phyloP scores from a whole-genome alignment of 2,888 invertebrate species.

The Patella caerulea region DNA sequence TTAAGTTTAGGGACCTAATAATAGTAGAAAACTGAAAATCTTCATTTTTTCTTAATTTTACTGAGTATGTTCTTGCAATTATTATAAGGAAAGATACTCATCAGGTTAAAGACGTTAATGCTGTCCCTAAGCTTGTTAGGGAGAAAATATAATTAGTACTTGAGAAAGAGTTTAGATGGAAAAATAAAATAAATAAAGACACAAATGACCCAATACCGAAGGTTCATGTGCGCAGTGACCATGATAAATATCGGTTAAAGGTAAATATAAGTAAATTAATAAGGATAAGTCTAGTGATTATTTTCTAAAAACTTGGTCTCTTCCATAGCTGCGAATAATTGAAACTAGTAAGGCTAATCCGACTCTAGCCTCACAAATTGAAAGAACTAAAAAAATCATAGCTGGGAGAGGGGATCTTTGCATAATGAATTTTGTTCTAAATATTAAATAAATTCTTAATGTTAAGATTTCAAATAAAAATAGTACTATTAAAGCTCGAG shows the following conservation, averaged over 20 bases:
- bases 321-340: constrained; percentile 78
- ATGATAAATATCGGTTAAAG: background rate
- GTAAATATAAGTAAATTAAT: background rate
- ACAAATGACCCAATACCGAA: background rate
- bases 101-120: constrained; percentile 15
- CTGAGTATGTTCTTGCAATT: constrained; percentile 10
- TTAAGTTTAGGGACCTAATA: constrained; percentile 15
- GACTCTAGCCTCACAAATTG: constrained; percentile 79
- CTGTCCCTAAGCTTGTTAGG: constrained; percentile 4
- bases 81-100: constrained; percentile 24
- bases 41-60: constrained; percentile 11
- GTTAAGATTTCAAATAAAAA: too few relatives aligned
- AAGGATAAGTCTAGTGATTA: constrained; percentile 74
- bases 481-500: too few relatives aligned
- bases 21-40: background rate
- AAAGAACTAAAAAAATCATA: constrained; percentile 42
- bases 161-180: background rate
- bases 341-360: constrained; percentile 78
- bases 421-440: too few relatives aligned
- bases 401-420: too few relatives aligned
- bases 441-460: too few relatives aligned
- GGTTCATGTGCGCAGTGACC: constrained; percentile 10
- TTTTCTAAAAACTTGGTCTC: constrained; percentile 78
- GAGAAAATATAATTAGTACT: background rate
- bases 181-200: background rate